A percentile compares a stretch with the other conserved stretches of the same genome.
Conservation (phyloP, 2,797 vertebrate genomes). For the Hemitrygon akajei region DNA sequence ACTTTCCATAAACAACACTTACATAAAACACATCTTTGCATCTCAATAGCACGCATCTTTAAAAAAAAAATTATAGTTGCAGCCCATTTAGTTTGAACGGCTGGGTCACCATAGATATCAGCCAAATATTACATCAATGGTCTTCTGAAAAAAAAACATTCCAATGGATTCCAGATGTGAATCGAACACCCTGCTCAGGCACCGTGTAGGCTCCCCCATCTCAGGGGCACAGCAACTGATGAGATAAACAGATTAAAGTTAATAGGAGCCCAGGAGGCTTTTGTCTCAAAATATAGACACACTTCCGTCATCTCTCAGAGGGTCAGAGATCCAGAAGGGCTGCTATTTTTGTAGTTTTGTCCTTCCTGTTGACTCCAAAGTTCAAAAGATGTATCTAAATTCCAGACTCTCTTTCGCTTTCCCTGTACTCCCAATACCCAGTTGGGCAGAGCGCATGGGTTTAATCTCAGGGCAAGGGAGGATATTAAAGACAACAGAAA, state of each 20-base stretch:
- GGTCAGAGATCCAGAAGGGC: background rate
- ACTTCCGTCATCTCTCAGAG: background rate
- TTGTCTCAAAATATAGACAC: background rate
- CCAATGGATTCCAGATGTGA: conserved; percentile 34
- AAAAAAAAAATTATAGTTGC: background rate
- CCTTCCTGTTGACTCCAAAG: conserved; percentile 5
- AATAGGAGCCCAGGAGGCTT: background rate
- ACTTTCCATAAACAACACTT: background rate
- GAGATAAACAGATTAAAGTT: background rate
- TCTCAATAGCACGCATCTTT: conserved; percentile 14
- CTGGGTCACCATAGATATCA: background rate
- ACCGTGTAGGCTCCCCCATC: background rate
- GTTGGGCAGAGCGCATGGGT: background rate
- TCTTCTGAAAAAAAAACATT: conserved; percentile 15
- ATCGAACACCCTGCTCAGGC: background rate
- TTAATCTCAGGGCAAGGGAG: background rate
- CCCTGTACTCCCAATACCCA: background rate
- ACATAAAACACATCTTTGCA: background rate
- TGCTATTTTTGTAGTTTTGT: background rate
- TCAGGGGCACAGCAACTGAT: background rate
- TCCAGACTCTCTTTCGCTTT: too few relatives aligned
- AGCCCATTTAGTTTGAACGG: background rate
- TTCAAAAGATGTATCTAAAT: background rate
- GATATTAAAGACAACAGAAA: background rate
- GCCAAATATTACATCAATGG: conserved; percentile 34